Evolutionary conservation across 2,888 invertebrate species (phyloP).

Genomic region (Chorisops tibialis): DNA sequence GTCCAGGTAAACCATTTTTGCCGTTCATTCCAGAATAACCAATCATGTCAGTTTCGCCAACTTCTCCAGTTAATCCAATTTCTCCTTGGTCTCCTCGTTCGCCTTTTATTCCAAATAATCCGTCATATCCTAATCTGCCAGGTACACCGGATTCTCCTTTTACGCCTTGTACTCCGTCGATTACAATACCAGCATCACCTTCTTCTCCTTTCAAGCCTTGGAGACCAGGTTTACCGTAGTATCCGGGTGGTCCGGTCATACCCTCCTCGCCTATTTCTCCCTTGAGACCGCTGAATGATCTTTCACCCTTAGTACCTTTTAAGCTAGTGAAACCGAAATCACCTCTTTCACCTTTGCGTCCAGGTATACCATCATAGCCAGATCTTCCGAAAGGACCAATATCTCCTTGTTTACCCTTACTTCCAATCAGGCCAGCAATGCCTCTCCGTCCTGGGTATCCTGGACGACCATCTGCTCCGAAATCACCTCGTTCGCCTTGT

Average conservation of each 20-base stretch:
- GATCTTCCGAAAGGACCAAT: constrained; percentile 32
- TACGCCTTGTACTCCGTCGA: constrained; percentile 54
- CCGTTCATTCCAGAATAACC: constrained; percentile 49
- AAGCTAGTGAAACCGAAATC: constrained; percentile 40
- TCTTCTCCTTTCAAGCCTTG: constrained; percentile 60
- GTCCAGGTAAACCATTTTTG: constrained; percentile 56
- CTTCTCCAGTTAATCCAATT: constrained; percentile 55
- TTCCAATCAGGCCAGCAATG: constrained; percentile 39
- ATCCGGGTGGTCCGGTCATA: constrained; percentile 50
- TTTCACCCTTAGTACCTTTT: constrained; percentile 56
- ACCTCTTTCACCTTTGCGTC: constrained; percentile 56
- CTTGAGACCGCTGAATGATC: constrained; percentile 60
- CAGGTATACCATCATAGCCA: constrained; percentile 37
- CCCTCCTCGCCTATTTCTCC: constrained; percentile 60
- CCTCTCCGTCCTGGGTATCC: constrained; percentile 36
- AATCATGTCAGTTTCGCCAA: constrained; percentile 54
- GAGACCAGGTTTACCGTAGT: constrained; percentile 39
- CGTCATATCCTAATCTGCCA: constrained; percentile 56
- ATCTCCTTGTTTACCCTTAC: constrained; percentile 45
- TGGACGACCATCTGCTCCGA: constrained; percentile 35
- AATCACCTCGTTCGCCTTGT: constrained; percentile 53
- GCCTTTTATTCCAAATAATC: constrained; percentile 55
- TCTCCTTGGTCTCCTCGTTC: constrained; percentile 54
- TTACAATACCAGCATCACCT: constrained; percentile 58
- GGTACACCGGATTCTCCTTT: constrained; percentile 63